Evolutionary conservation across 2,797 vertebrate species (phyloP), one percentile per base, ranked within the genome.

Genomic region (Rallus crepitans): DNA sequence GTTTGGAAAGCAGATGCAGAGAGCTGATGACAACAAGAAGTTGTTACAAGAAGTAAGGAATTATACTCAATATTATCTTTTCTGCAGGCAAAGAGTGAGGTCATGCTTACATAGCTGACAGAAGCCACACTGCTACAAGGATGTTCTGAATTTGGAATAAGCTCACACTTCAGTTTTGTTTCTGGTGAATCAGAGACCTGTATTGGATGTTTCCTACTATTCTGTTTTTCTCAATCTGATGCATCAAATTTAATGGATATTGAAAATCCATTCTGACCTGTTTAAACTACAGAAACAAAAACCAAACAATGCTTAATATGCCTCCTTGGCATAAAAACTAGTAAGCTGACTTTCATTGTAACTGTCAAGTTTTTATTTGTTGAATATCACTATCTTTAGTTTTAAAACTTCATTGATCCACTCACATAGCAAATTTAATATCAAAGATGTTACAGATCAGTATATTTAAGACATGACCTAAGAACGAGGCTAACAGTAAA

Each of bases 91-190:
- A 31, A 76, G 76, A 87, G 78, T 66, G 77, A 96, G 42, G 55
- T 93, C 84, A 87, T 90, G 59, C 45, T 80, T 77, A 21, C 27
- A 48, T 3, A 39, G 57, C 55, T 79, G 63, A 89, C 48, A 77
- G 76, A 92, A 92, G 63, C 55, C 61, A 93, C 35, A 21, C 31
- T 70, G 76, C 79, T 87, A 37, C 87, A 72, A 88, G 25, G 66
- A 40, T 35, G 28, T 82, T 76, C 77, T 90, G 85, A 91, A 94
- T 83, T 66, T 72, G 77, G 27, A 88, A 89, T 78, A 85, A 87
- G 42, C 25, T 93, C 55, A 65, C 55, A 75, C 48, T 96, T 92
- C 69, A 66, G 55, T 86, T 91, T 87, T 75, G 33, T 90, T 81
- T 69, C 55, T 65, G n/a, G 16, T 83, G n/a, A 94, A 87, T 89